Conservation (phyloP, 2,888 invertebrate species). For the Pharmacophagus antenor region DNA sequence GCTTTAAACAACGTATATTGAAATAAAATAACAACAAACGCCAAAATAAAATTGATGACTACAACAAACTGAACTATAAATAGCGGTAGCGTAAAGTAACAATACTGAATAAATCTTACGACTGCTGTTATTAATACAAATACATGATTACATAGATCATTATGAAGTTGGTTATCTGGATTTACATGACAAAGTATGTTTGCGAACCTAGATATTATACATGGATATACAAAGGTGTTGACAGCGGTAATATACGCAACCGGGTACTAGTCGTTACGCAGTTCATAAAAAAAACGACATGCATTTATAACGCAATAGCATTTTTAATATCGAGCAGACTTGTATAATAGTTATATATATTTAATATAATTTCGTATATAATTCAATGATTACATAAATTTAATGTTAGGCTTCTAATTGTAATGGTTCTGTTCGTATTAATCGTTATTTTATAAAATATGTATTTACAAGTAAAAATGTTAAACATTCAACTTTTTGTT, state of each 20-base stretch:
- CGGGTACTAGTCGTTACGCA: not conserved
- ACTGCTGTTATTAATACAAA: constrained; percentile 19
- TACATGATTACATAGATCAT: constrained; percentile 14
- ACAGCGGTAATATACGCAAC: not conserved
- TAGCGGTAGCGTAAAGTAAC: constrained; percentile 9
- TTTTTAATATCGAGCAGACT: no score
- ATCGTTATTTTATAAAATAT: no score
- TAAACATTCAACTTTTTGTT: no score
- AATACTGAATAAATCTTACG: constrained; percentile 13
- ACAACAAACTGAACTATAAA: constrained; percentile 1
- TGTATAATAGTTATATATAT: no score
- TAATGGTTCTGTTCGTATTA: no score
- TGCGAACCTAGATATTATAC: not conserved
- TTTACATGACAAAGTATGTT: constrained; percentile 11
- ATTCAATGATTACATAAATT: no score
- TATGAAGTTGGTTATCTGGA: constrained; percentile 7
- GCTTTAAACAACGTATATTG: no score
- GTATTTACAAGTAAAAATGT: no score
- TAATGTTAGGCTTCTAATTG: no score
- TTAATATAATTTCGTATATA: no score
- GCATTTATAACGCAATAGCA: not conserved
- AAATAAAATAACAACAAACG: not conserved
- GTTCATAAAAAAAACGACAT: not conserved
- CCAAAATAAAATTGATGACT: not conserved
- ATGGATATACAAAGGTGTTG: not conserved